Evolutionary conservation across 2,113 vertebrate genomes (phyloP), one percentile per base, ranked within the genome.

Genomic region (Notiomystis cincta): DNA sequence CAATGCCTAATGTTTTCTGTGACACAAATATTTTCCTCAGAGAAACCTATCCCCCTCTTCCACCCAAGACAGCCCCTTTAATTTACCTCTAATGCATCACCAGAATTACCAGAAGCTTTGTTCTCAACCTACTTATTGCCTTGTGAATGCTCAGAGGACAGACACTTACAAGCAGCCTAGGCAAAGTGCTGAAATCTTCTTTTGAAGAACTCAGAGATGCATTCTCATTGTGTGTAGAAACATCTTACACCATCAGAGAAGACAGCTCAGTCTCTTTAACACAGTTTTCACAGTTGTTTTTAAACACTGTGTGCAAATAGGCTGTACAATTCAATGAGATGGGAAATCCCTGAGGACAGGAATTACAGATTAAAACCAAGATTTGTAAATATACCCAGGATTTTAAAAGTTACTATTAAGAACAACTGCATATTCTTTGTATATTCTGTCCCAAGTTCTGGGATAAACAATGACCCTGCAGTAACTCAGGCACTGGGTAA

Each of bases 261-360:
- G 22, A 33, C 8, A 93, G 23, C 15, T 57, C 25, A 31, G 10
- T 9, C 21, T 20, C 24, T 83, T 72, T 45, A 48, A 35, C 17
- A 15, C 1, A 2, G 10, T 56, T 75, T 82, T 58, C 24, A 35
- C 15, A 13, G 33, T 12, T 44, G 8, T 25, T 87, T 64, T 87
- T 53, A 64, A 10, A 61, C 8, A 10, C 8, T 28, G 8, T 28
- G 9, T 66, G 31, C 33, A 56, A 89, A 53, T 3, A 40, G 2
- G 6, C 15, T 1, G 2, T 42, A 22, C 6, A 78, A 35, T 2
- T 54, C 28, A 57, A 14, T 61, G 25, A 37, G n/a, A 53, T 0
- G 9, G 47, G 33, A 65, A 65, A 69, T 13, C 40, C 48, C n/a
- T 64, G 10, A 60, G 53, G 8, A 42, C 18, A 76, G 6, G 24